A percentile compares a stretch with the other conserved stretches of the same genome.
Evolutionary conservation across 2,113 vertebrate genomes (phyloP).

Genomic region (Lucifuga dentata): DNA sequence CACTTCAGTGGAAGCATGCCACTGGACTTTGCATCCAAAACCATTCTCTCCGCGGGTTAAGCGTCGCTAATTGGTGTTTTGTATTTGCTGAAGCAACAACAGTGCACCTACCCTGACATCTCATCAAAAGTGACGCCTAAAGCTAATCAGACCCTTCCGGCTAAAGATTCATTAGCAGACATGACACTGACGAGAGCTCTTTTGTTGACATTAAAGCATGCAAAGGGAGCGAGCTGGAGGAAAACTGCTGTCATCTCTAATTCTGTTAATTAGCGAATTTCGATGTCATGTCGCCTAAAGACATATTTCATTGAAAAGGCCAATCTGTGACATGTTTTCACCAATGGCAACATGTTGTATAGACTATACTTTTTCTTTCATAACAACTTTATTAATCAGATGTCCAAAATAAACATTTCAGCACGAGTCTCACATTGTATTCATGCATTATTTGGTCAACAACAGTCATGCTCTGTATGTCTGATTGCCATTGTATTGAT

Average conservation of each 20-base stretch:
- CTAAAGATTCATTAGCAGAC: conserved; percentile 56
- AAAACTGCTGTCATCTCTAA: conserved; percentile 45
- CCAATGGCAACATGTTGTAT: neutral
- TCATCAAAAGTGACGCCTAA: conserved; percentile 57
- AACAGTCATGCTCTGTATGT: no score
- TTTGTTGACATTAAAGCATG: conserved; percentile 44
- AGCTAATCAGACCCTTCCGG: conserved; percentile 49
- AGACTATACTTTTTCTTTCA: neutral
- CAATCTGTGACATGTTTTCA: conserved; percentile 36
- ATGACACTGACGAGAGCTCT: conserved; percentile 46
- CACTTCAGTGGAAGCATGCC: conserved; percentile 25
- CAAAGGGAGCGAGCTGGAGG: conserved; percentile 26
- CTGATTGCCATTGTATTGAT: no score
- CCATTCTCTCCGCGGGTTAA: conserved; percentile 27
- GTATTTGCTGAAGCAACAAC: conserved; percentile 39
- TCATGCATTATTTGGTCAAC: no score
- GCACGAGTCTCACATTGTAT: no score
- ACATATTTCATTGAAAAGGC: conserved; percentile 36
- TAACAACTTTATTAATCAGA: no score
- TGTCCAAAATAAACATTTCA: no score
- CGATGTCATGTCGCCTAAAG: conserved; percentile 34
- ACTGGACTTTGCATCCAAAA: conserved; percentile 30
- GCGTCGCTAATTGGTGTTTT: conserved; percentile 64
- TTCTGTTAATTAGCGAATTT: conserved; percentile 56
- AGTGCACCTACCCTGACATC: conserved; percentile 24